phyloP scores from a whole-genome alignment of 2,113 vertebrate genomes.

The Mystacornis crossleyi region DNA sequence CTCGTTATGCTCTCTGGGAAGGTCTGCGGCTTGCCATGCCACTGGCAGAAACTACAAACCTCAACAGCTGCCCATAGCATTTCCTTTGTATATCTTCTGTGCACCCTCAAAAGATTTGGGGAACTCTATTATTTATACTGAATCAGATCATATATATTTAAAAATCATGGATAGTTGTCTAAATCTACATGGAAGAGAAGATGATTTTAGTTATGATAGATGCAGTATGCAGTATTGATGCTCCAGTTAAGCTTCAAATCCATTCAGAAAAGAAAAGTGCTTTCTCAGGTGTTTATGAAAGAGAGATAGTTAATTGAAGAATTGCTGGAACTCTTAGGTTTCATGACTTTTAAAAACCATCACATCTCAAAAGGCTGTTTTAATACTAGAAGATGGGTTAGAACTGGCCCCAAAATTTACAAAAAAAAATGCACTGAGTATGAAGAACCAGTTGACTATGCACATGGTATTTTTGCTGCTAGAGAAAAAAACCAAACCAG shows the following conservation, averaged over 20 bases:
- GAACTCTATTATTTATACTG: not conserved
- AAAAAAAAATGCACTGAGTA: not conserved
- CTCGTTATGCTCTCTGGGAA: too few species aligned
- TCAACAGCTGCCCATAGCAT: accelerated
- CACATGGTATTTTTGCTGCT: not conserved
- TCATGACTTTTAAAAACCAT: not conserved
- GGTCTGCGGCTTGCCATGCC: too few species aligned
- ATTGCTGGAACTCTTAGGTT: not conserved
- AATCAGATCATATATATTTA: not conserved
- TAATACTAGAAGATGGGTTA: not conserved
- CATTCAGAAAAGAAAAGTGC: not conserved
- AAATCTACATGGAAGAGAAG: not conserved
- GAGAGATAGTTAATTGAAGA: not conserved
- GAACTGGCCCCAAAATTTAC: not conserved
- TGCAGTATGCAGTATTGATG: not conserved
- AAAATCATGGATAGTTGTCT: not conserved
- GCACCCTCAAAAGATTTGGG: not conserved
- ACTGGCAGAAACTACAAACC: too few species aligned
- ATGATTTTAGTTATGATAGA: not conserved
- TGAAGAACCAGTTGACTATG: not conserved
- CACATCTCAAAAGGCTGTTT: not conserved
- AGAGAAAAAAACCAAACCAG: not conserved
- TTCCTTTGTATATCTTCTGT: not conserved
- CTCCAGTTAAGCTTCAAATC: not conserved
- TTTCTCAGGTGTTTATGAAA: not conserved